phyloP scores from a whole-genome alignment of 2,113 vertebrate genomes.

The Chaenocephalus aceratus region DNA sequence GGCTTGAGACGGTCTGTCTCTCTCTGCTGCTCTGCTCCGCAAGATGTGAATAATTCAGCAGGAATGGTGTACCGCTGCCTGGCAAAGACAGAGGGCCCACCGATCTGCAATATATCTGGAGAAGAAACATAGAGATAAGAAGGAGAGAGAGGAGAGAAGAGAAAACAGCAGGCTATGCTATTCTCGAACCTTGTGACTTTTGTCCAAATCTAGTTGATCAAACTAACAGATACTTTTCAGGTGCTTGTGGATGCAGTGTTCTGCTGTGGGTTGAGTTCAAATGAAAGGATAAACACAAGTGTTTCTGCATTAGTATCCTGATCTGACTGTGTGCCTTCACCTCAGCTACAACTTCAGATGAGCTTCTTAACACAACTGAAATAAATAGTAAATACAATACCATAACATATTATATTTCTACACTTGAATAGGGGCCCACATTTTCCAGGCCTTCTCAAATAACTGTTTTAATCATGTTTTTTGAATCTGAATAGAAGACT shows the following conservation, averaged over 20 bases:
- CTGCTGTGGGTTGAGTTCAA: not conserved
- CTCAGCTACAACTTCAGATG: not conserved
- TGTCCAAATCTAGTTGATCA: not conserved
- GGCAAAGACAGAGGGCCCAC: conserved; percentile 69
- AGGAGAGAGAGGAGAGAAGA: not conserved
- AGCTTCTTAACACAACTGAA: not conserved
- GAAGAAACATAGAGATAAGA: conserved; percentile 15
- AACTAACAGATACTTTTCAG: no score
- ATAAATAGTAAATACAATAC: not conserved
- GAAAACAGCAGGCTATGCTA: not conserved
- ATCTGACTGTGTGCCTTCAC: not conserved
- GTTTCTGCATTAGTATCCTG: no score
- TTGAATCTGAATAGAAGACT: no score
- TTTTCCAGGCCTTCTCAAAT: no score
- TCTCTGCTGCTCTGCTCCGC: conserved; percentile 56
- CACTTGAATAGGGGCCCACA: no score
- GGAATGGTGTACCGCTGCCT: conserved; percentile 68
- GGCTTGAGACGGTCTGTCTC: conserved; percentile 65
- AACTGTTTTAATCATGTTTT: no score
- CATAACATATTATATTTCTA: no score
- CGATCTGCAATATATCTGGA: conserved; percentile 66
- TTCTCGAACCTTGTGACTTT: conserved; percentile 22
- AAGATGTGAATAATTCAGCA: conserved; percentile 79
- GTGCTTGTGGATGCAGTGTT: not conserved
- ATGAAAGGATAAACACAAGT: not conserved